These are phyloP conservation scores for Amorpha juglandis DNA, from an alignment of 2,888 invertebrate species.

Conservation along the genomic window DNA sequence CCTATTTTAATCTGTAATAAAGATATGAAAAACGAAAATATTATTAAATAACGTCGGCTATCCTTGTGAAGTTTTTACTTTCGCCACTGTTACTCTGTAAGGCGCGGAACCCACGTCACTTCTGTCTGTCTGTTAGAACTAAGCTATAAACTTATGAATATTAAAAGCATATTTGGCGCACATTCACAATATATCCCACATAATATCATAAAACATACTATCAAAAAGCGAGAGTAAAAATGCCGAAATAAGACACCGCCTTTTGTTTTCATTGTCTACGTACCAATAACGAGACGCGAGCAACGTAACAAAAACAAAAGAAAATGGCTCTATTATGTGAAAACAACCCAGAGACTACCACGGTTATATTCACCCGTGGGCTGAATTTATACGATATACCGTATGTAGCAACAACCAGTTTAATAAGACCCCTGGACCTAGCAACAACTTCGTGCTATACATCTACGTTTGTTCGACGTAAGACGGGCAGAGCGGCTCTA, in stretches of 20 bases:
- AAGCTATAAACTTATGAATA: not conserved
- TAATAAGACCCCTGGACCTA: constrained; percentile 52
- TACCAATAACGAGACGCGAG: constrained; percentile 76
- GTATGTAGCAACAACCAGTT: constrained; percentile 66
- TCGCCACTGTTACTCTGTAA: no score
- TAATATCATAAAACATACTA: constrained; percentile 58
- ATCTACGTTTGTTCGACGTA: not conserved
- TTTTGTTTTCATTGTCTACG: constrained; percentile 81
- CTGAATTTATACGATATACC: constrained; percentile 83
- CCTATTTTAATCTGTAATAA: no score
- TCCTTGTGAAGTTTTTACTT: no score
- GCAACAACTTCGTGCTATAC: constrained; percentile 32
- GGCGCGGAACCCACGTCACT: no score
- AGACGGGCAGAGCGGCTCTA: constrained; percentile 43
- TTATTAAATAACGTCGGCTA: no score
- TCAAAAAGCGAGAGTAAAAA: constrained; percentile 65
- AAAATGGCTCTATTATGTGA: constrained; percentile 84
- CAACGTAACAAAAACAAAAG: constrained; percentile 82
- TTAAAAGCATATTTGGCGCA: constrained; percentile 1
- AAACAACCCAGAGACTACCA: constrained; percentile 80
- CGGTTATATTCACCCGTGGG: constrained; percentile 82
- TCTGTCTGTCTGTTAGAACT: not conserved
- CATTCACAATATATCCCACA: constrained; percentile 41
- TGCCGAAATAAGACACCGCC: constrained; percentile 75
- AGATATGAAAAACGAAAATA: no score